phyloP scores from a whole-genome alignment of 2,113 vertebrate genomes.

The Cyphomyrus discorhynchus region DNA sequence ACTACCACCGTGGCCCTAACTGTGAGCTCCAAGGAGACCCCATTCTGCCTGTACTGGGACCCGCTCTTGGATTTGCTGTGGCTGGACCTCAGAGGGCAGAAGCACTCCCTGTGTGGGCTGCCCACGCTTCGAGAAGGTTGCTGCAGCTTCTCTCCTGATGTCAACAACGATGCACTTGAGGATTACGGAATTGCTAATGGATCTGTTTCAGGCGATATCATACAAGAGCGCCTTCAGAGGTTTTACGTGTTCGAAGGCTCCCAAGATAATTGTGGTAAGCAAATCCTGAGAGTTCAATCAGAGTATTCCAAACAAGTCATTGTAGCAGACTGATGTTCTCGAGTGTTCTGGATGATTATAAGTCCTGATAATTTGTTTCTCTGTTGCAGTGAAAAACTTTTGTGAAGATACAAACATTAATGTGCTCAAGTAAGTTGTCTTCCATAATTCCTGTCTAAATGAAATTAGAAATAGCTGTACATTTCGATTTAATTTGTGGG shows the following conservation, averaged over 20 bases:
- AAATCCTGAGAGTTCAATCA: not conserved
- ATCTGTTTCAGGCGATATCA: accelerated
- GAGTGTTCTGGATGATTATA: not conserved
- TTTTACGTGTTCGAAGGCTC: conserved; percentile 21
- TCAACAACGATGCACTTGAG: accelerated
- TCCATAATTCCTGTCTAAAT: not conserved
- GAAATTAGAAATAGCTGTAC: not conserved
- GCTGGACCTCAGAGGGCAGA: conserved; percentile 32
- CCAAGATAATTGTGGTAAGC: conserved; percentile 44
- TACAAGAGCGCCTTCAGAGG: accelerated
- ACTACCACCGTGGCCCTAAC: not conserved
- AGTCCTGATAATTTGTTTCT: not conserved
- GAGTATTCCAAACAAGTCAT: not conserved
- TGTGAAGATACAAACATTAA: conserved; percentile 28
- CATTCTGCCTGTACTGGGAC: conserved; percentile 59
- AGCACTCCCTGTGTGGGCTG: conserved; percentile 38
- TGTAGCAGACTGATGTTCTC: not conserved
- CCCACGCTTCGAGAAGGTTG: conserved; percentile 27
- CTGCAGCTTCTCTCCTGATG: conserved; percentile 29
- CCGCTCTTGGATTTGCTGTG: conserved; percentile 51
- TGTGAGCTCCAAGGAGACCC: not conserved
- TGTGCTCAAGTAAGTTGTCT: conserved; percentile 39
- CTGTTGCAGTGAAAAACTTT: conserved; percentile 38
- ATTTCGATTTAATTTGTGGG: not conserved
- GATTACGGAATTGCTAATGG: conserved; percentile 38